These are phyloP conservation scores for Pristionchus exspectatus DNA, from an alignment of 2,888 invertebrate species.

Conservation along the genomic window DNA sequence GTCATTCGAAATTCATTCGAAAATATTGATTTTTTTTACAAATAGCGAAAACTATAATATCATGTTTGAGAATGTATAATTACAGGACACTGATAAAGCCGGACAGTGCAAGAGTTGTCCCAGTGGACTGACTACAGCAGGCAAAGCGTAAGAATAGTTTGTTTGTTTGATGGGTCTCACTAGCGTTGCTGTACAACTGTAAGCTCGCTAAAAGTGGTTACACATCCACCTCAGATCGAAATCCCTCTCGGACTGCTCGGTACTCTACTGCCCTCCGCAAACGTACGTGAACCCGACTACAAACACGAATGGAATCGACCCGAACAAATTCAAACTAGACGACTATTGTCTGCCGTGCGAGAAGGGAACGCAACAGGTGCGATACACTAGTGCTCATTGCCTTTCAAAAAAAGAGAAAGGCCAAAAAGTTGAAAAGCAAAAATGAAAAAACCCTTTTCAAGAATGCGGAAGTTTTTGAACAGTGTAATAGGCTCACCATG, in stretches of 20 bases:
- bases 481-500: background rate
- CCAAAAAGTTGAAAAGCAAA: too few species aligned
- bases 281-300: background rate
- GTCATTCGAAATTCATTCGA: background rate
- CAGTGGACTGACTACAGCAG: background rate
- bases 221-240: background rate
- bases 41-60: background rate
- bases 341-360: conserved; percentile 20
- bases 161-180: background rate
- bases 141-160: background rate
- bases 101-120: conserved; percentile 16
- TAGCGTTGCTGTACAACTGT: too few species aligned
- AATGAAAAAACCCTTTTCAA: too few species aligned
- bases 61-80: background rate
- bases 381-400: too few species aligned
- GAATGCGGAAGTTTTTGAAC: background rate
- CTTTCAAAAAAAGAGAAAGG: too few species aligned
- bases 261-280: background rate
- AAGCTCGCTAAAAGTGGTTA: too few species aligned
- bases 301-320: background rate
- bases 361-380: conserved; percentile 24
- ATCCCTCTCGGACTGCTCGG: background rate
- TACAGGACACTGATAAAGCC: background rate
- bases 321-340: background rate
- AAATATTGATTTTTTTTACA: background rate